phyloP scores from a whole-genome alignment of 2,797 vertebrate genomes.

The Lemur catta region DNA sequence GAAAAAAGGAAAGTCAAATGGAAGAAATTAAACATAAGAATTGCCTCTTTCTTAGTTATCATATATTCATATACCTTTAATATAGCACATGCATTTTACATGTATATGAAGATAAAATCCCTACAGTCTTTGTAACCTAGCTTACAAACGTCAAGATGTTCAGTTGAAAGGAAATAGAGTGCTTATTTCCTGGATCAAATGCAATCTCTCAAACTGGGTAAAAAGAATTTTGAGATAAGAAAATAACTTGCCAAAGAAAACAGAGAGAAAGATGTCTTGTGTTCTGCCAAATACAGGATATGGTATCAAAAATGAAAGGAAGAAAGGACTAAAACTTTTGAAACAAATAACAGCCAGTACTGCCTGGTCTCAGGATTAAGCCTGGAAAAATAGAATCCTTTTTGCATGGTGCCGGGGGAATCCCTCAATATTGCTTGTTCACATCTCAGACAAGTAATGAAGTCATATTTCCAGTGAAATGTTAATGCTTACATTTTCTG shows the following conservation, averaged over 20 bases:
- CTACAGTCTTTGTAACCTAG: not conserved
- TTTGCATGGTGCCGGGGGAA: too few relatives aligned
- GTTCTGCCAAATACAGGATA: slow-evolving; percentile 47
- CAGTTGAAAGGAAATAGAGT: slow-evolving; percentile 48
- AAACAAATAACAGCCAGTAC: too few relatives aligned
- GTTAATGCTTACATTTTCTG: too few relatives aligned
- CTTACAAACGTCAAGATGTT: slow-evolving; percentile 40
- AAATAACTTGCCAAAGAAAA: slow-evolving; percentile 70
- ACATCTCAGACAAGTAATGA: too few relatives aligned
- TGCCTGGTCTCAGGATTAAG: too few relatives aligned
- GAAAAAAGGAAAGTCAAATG: not conserved
- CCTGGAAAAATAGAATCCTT: too few relatives aligned
- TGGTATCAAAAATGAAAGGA: slow-evolving; percentile 42
- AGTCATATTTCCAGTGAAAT: too few relatives aligned
- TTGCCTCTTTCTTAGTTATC: not conserved
- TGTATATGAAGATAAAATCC: slow-evolving; percentile 2
- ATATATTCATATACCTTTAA: slow-evolving; percentile 1
- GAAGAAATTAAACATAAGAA: slow-evolving; percentile 41
- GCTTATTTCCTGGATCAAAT: slow-evolving; percentile 58
- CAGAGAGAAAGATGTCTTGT: slow-evolving; percentile 48
- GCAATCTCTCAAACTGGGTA: slow-evolving; percentile 62
- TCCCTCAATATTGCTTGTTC: too few relatives aligned
- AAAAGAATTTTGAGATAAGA: slow-evolving; percentile 69
- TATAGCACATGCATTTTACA: not conserved
- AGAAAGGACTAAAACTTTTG: slow-evolving; percentile 44